These are phyloP conservation scores for Sycophila sp. DNA, from an alignment of 1,140 invertebrate species.

Conservation along the genomic window DNA sequence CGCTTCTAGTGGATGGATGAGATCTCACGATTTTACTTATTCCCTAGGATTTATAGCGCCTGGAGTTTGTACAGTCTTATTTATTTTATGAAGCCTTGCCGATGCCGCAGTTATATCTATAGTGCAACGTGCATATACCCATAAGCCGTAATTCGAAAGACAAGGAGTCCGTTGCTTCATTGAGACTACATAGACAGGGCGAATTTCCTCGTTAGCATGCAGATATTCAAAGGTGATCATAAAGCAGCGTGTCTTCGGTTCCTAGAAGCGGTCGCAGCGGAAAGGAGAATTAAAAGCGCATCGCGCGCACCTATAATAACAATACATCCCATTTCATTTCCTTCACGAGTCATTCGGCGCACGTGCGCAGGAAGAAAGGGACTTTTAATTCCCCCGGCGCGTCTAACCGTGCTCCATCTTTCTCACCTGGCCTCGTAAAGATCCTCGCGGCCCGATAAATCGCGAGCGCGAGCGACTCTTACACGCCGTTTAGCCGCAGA, in stretches of 20 bases:
- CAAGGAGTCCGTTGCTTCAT: no score
- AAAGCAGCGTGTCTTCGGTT: neutral
- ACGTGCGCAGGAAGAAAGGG: slow-evolving; percentile 43
- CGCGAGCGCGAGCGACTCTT: slow-evolving; percentile 49
- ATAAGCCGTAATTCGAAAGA: no score
- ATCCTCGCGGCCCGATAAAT: slow-evolving; percentile 55
- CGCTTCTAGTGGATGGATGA: no score
- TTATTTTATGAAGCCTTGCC: no score
- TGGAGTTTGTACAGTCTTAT: neutral
- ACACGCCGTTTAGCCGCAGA: slow-evolving; percentile 53
- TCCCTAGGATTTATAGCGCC: neutral
- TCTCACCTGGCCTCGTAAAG: slow-evolving; percentile 47
- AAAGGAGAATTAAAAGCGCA: slow-evolving; percentile 19
- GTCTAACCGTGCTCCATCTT: slow-evolving; percentile 30
- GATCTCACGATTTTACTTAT: no score
- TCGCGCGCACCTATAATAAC: slow-evolving; percentile 5
- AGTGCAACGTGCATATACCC: no score
- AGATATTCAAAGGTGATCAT: slow-evolving; percentile 13
- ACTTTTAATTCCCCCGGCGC: slow-evolving; percentile 48
- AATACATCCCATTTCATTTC: slow-evolving; percentile 19
- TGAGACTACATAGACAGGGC: no score
- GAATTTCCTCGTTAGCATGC: neutral
- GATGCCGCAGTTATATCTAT: no score
- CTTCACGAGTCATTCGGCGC: slow-evolving; percentile 1
- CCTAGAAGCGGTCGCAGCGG: slow-evolving; percentile 6